Percentiles rank a stretch among this genome's conserved stretches.
phyloP scores from a whole-genome alignment of 2,797 vertebrate species.

The Acanthurus leucopareius region DNA sequence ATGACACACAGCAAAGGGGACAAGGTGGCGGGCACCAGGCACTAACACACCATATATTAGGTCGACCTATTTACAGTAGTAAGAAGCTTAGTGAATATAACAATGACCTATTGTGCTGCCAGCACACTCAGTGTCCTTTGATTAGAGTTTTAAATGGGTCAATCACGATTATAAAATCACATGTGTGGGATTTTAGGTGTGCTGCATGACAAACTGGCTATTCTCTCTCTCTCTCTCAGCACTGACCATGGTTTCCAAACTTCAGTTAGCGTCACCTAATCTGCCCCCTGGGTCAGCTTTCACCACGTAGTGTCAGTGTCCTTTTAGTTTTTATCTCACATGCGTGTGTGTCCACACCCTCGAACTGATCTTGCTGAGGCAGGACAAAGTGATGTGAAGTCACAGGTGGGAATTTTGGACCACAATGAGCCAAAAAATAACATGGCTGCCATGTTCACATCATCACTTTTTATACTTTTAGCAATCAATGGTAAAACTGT shows the following conservation, averaged over 20 bases:
- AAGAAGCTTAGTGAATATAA: constrained; percentile 75
- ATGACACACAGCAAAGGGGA: constrained; percentile 43
- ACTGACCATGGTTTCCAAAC: constrained; percentile 38
- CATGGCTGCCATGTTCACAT: neutral
- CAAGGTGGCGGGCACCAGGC: constrained; percentile 67
- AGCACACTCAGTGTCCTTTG: constrained; percentile 65
- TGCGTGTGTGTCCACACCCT: neutral
- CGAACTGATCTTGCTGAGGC: neutral
- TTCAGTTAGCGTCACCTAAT: constrained; percentile 40
- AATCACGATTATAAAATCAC: constrained; percentile 79
- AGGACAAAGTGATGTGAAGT: neutral
- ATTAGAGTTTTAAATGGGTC: constrained; percentile 74
- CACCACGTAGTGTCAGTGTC: constrained; percentile 19
- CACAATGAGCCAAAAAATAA: neutral
- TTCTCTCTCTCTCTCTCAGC: constrained; percentile 35
- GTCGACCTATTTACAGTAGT: constrained; percentile 73
- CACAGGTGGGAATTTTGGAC: neutral
- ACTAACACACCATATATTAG: constrained; percentile 74
- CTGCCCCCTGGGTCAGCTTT: constrained; percentile 32
- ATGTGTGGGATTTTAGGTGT: constrained; percentile 75
- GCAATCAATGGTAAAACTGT: neutral
- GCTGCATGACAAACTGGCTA: constrained; percentile 52
- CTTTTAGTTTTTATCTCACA: neutral
- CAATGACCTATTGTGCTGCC: constrained; percentile 75
- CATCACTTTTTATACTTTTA: neutral